Conservation (phyloP, 2,113 vertebrate species). For the Sturnira hondurensis region DNA sequence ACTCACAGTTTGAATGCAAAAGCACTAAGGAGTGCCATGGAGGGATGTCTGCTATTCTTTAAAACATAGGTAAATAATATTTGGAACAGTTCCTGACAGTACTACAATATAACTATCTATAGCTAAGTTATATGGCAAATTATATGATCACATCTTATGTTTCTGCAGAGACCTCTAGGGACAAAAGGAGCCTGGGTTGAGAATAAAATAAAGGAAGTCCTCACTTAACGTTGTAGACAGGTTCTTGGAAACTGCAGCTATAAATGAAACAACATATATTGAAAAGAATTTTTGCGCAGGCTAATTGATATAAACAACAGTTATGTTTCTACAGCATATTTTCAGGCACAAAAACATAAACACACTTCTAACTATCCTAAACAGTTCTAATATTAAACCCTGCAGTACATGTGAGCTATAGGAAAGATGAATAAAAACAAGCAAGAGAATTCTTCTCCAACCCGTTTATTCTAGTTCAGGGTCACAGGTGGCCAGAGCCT, state of each 20-base stretch:
- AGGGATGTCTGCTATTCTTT: not conserved
- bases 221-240: not conserved
- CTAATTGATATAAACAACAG: not conserved
- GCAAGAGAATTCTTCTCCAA: not conserved
- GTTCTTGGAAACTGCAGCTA: not conserved
- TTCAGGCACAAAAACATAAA: not conserved
- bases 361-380: not conserved
- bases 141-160: not conserved
- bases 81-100: not conserved
- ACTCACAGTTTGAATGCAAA: constrained; percentile 8
- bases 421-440: not conserved
- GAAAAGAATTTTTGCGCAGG: not conserved
- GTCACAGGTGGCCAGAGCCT: not conserved
- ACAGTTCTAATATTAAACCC: not conserved
- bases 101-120: not conserved
- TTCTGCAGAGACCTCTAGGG: not conserved
- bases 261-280: not conserved
- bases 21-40: not conserved
- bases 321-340: not conserved
- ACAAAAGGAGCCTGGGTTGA: not conserved
- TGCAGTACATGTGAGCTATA: not conserved
- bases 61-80: not conserved
- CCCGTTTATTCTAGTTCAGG: not conserved
- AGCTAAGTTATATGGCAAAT: not conserved
- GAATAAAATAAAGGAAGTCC: not conserved